Evolutionary conservation across 2,888 invertebrate genomes (phyloP).

Genomic region (Lapara coniferarum): DNA sequence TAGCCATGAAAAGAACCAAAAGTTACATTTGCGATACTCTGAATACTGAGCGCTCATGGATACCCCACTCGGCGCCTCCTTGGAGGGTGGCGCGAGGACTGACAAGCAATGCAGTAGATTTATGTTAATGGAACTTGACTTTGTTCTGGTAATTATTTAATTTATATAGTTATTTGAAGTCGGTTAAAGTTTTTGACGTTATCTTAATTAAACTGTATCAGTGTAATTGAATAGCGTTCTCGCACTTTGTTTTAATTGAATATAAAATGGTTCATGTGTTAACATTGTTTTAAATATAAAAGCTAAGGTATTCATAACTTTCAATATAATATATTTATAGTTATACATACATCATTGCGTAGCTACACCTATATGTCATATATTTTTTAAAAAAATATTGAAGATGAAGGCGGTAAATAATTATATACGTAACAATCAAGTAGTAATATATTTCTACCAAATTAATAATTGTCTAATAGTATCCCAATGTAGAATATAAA

Average conservation of each 20-base stretch:
- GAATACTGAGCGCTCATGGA: conserved; percentile 80
- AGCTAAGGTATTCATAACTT: too few relatives aligned
- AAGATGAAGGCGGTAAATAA: too few relatives aligned
- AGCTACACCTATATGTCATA: too few relatives aligned
- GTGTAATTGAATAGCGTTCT: not conserved
- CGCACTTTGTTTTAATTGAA: too few relatives aligned
- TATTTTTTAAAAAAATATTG: not conserved
- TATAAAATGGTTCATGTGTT: too few relatives aligned
- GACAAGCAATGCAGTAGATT: conserved; percentile 48
- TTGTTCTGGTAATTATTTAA: conserved; percentile 48
- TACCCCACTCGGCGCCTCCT: conserved; percentile 52
- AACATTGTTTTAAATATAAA: too few relatives aligned
- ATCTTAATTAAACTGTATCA: not conserved
- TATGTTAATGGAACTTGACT: conserved; percentile 47
- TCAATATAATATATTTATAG: too few relatives aligned
- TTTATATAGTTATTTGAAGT: conserved; percentile 34
- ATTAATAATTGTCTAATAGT: not conserved
- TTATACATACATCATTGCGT: too few relatives aligned
- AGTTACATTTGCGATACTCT: conserved; percentile 84
- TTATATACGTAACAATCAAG: too few relatives aligned
- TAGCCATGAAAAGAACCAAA: conserved; percentile 84
- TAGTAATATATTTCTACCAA: too few relatives aligned
- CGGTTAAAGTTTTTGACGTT: not conserved
- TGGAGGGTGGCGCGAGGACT: conserved; percentile 49
- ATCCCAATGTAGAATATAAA: conserved; percentile 27